phyloP scores from a whole-genome alignment of 2,888 invertebrate genomes.

The Proisotoma minuta region DNA sequence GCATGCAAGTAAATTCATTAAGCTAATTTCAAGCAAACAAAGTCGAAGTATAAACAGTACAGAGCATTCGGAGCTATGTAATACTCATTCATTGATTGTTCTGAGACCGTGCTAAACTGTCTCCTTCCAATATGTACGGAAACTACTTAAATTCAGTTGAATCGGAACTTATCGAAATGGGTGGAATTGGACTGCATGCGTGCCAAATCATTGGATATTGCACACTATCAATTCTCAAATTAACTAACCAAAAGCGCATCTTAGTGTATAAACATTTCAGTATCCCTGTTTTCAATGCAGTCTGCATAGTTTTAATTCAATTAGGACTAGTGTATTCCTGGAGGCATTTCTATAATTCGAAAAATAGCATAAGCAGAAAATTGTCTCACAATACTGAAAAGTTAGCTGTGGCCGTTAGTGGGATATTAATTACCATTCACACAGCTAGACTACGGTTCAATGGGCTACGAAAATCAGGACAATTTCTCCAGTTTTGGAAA shows the following conservation, averaged over 20 bases:
- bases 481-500: background rate
- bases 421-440: background rate
- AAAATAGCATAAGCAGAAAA: background rate
- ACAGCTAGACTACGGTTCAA: background rate
- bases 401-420: background rate
- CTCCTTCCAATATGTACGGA: no score
- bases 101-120: no score
- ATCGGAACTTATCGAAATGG: background rate
- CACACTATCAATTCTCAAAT: background rate
- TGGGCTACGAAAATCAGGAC: background rate
- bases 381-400: background rate
- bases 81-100: no score
- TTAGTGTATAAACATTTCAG: background rate
- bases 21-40: no score
- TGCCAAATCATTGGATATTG: background rate
- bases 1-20: no score
- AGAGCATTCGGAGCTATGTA: no score
- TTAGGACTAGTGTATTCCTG: background rate
- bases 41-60: no score
- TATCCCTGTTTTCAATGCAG: background rate
- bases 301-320: background rate
- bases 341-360: background rate
- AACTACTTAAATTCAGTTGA: no score
- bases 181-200: background rate
- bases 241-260: background rate